Conservation (phyloP, 2,888 invertebrate species). For the Rotaria socialis region DNA sequence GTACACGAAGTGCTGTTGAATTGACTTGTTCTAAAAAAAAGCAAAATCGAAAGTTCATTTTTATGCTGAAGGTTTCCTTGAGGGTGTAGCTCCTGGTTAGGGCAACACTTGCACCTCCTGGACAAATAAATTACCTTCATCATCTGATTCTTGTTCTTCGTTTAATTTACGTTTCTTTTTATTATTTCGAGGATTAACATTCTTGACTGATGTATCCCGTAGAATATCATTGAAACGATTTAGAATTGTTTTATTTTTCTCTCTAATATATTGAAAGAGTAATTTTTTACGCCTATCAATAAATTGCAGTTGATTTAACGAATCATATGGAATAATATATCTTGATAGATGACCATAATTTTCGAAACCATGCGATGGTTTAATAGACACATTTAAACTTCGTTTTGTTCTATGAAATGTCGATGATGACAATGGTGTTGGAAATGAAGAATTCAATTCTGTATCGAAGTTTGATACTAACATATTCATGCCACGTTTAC, state of each 20-base stretch:
- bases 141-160: slow-evolving; percentile 1
- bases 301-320: not conserved
- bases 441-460: not conserved
- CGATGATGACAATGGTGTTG: not conserved
- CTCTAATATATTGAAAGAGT: not conserved
- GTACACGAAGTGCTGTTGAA: slow-evolving; percentile 6
- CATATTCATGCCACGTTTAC: not conserved
- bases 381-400: not conserved
- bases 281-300: slow-evolving; percentile 21
- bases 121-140: not conserved
- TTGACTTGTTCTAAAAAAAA: not conserved
- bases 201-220: not conserved
- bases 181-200: not conserved
- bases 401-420: not conserved
- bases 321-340: slow-evolving; percentile 5
- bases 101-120: no score
- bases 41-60: not conserved
- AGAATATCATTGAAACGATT: not conserved
- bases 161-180: not conserved
- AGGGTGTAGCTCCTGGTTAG: no score
- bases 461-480: not conserved
- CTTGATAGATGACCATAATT: slow-evolving; percentile 25
- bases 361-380: not conserved
- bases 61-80: no score
- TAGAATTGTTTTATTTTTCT: not conserved